A percentile compares a stretch with the other conserved stretches of the same genome.
phyloP scores from a whole-genome alignment of 2,888 invertebrate species.

The Geotrupes spiniger region DNA sequence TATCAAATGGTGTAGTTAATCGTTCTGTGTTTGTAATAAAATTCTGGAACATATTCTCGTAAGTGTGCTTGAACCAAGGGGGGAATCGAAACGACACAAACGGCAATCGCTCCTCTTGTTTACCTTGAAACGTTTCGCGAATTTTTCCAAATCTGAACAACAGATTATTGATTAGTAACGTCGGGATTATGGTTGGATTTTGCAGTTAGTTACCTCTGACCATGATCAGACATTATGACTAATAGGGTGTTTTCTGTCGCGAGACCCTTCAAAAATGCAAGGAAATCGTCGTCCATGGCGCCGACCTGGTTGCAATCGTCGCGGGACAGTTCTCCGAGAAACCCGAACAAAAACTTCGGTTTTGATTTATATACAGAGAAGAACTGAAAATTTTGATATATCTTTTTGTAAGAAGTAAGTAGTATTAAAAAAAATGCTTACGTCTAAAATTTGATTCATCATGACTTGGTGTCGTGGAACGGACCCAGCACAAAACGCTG shows the following conservation, averaged over 20 bases:
- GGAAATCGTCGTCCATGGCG: conserved; percentile 71
- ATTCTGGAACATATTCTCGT: conserved; percentile 60
- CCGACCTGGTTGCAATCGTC: conserved; percentile 78
- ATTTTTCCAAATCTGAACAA: conserved; percentile 69
- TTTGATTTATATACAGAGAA: conserved; percentile 61
- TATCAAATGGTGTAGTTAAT: conserved; percentile 84
- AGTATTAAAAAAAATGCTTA: conserved; percentile 43
- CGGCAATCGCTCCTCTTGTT: conserved; percentile 87
- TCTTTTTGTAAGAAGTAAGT: not conserved
- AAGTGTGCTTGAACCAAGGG: conserved; percentile 59
- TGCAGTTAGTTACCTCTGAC: conserved; percentile 65
- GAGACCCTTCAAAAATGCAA: conserved; percentile 63
- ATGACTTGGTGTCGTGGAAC: conserved; percentile 67
- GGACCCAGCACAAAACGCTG: conserved; percentile 67
- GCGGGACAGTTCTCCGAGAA: conserved; percentile 86
- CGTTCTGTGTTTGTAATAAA: conserved; percentile 64
- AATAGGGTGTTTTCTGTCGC: conserved; percentile 73
- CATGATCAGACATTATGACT: conserved; percentile 92
- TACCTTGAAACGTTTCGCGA: conserved; percentile 83
- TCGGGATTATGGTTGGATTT: not conserved
- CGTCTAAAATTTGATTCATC: conserved; percentile 65
- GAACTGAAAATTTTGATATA: conserved; percentile 47
- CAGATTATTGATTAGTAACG: not conserved
- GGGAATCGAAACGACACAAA: conserved; percentile 81
- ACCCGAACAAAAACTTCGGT: conserved; percentile 82